Percentiles rank a stretch among this genome's conserved stretches.
Evolutionary conservation across 2,797 vertebrate genomes (phyloP).

Genomic region (Melanotaenia parkinsoni): DNA sequence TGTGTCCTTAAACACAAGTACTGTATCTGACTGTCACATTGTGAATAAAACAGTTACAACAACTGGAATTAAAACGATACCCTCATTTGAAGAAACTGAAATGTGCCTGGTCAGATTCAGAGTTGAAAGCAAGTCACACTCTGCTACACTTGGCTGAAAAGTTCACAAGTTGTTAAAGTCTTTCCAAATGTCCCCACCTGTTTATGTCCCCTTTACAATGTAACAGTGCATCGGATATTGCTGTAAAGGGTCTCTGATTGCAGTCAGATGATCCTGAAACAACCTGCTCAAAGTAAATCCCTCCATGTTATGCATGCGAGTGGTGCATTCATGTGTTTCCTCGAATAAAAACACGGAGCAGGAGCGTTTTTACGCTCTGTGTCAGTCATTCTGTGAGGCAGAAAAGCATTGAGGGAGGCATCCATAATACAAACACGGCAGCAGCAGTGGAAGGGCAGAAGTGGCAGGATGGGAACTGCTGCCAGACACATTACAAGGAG

Average conservation of each 20-base stretch:
- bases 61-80: neutral
- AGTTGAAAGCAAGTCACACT: constrained; percentile 61
- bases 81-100: constrained; percentile 32
- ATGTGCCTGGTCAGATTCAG: constrained; percentile 44
- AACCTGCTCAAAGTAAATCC: constrained; percentile 59
- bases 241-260: constrained; percentile 33
- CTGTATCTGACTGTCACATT: neutral
- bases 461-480: constrained; percentile 80
- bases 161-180: constrained; percentile 40
- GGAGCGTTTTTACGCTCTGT: constrained; percentile 50
- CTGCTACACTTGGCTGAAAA: constrained; percentile 52
- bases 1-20: neutral
- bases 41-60: neutral
- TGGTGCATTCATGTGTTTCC: constrained; percentile 62
- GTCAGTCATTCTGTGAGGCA: constrained; percentile 73
- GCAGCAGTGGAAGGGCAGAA: constrained; percentile 78
- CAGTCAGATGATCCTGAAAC: constrained; percentile 46
- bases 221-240: constrained; percentile 34
- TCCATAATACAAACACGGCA: constrained; percentile 79
- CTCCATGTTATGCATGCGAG: constrained; percentile 49
- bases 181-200: constrained; percentile 51
- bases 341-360: constrained; percentile 60
- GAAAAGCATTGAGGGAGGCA: constrained; percentile 64
- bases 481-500: constrained; percentile 84
- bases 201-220: constrained; percentile 42